These are phyloP conservation scores for Heliocidaris tuberculata DNA, from an alignment of 35 echinoderm and acorn worm species.

Conservation along the genomic window DNA sequence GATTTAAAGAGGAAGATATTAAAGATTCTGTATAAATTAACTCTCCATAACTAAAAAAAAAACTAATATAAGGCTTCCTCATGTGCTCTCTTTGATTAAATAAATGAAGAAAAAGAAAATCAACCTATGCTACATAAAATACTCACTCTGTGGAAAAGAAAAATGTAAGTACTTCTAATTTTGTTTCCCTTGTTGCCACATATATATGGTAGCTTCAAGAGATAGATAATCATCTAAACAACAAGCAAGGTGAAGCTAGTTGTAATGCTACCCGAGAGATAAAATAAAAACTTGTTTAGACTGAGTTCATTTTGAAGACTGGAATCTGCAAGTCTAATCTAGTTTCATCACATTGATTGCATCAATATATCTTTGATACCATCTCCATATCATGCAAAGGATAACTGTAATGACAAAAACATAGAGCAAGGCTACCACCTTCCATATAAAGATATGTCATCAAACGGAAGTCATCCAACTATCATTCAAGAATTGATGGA, in stretches of 20 bases:
- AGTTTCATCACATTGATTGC: neutral
- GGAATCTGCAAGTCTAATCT: neutral
- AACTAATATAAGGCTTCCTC: neutral
- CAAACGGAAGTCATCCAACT: too few species aligned
- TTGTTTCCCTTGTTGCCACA: neutral
- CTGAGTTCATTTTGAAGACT: neutral
- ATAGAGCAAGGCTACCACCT: too few species aligned
- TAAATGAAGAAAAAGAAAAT: neutral
- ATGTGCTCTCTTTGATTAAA: neutral
- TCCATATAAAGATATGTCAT: too few species aligned
- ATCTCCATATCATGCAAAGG: too few species aligned
- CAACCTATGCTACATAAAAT: neutral
- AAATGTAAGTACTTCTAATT: neutral
- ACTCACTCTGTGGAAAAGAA: neutral
- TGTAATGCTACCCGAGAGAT: neutral
- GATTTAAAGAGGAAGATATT: neutral
- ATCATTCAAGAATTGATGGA: too few species aligned
- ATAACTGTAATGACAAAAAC: too few species aligned
- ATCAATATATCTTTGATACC: too few species aligned
- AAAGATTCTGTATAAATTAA: slow-evolving; percentile 1
- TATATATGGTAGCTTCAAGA: neutral
- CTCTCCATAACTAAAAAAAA: neutral
- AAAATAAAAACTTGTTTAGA: neutral
- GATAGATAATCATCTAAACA: neutral
- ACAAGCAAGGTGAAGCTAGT: neutral